These are phyloP conservation scores for Rhinogobio ventralis DNA, from an alignment of 2,797 vertebrate genomes.

Conservation along the genomic window DNA sequence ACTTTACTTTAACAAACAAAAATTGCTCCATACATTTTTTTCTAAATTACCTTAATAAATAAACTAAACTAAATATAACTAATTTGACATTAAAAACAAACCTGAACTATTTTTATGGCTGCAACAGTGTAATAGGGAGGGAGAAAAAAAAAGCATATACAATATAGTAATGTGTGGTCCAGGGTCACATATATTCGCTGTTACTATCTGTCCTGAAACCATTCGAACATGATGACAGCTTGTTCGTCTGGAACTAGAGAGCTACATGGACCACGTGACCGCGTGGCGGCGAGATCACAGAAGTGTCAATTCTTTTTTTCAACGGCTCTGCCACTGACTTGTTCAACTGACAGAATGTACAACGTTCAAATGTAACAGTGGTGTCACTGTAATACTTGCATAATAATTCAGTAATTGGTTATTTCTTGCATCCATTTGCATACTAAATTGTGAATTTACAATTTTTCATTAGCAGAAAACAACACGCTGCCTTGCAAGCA, in stretches of 20 bases:
- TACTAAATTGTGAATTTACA: not conserved
- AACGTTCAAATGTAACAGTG: not conserved
- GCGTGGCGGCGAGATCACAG: not conserved
- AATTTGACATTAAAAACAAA: too few relatives aligned
- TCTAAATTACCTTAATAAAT: too few relatives aligned
- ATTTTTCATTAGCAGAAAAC: not conserved
- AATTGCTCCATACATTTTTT: too few relatives aligned
- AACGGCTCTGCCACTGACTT: not conserved
- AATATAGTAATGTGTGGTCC: too few relatives aligned
- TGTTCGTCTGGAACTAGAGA: not conserved
- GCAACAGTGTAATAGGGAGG: too few relatives aligned
- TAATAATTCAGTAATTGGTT: not conserved
- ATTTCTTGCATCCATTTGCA: not conserved
- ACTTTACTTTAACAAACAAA: too few relatives aligned
- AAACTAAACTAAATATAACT: too few relatives aligned
- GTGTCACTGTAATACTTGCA: not conserved
- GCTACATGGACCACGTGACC: not conserved
- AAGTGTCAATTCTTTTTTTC: not conserved
- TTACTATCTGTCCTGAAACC: not conserved
- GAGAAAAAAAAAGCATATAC: too few relatives aligned
- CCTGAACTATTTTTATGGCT: too few relatives aligned
- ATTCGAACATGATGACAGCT: not conserved
- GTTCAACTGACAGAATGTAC: not conserved
- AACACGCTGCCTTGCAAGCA: not conserved
- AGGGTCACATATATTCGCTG: too few relatives aligned